Base-by-base conservation (phyloP, 2,797 vertebrate species). In the Lagocephalus sceleratus region DNA sequence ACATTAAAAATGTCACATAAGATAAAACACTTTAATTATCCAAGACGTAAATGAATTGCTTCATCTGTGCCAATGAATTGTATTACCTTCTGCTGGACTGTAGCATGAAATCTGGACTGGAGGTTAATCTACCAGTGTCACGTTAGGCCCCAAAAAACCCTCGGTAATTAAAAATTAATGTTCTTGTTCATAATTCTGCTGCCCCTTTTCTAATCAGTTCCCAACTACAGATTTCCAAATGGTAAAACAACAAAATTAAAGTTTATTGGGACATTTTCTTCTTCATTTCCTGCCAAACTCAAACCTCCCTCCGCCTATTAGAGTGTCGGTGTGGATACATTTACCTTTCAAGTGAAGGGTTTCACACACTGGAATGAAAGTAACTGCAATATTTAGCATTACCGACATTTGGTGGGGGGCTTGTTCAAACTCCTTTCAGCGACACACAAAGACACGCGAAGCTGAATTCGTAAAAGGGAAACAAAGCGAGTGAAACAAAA, bases 1-100 rank as follows among this genome's bases (percentile, higher is more conserved):
- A 61, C 56, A 78, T 79, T 75, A 75, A 51, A 70, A 72, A 71
- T 79, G 67, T 72, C 71, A 79, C 51, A 55, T 35, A 63, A 77
- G 71, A 81, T 65, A 49, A 68, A 64, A 61, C 42, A 26, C 35
- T 74, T 76, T 54, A 71, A 77, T 73, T 63, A 63, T 67, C 61
- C 11, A 43, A 60, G 53, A 81, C 73, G 63, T 62, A 61, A 76
- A 75, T 47, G 20, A 56, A 71, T 55, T 47, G 56, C 53, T 49
- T 58, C 22, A 50, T 63, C 69, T 71, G 49, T 48, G 53, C 40
- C 44, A 58, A 69, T 52, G 32, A 51, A 49, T 20, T 56, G 57
- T 32, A 51, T 20, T 53, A 42, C 60, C 25, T 68, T 54, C 40
- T 66, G 39, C 32, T 68, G 26, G 48, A 49, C 26, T 57, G 55